Conservation (phyloP, 2,888 invertebrate species). For the Caprella mutica region DNA sequence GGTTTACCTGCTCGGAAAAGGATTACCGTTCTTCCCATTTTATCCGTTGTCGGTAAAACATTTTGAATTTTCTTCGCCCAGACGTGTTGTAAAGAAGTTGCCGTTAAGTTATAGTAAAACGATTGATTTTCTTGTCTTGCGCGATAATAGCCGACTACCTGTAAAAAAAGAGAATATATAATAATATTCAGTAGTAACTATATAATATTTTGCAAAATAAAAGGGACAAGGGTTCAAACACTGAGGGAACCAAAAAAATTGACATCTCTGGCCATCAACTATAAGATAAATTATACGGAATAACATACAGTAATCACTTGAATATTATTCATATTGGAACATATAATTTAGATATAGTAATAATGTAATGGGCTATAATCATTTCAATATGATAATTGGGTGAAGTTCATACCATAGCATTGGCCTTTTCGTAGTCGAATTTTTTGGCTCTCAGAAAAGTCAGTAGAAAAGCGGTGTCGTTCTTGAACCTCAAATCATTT, state of each 20-base stretch:
- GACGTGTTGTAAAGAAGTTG: constrained; percentile 18
- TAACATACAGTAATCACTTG: neutral
- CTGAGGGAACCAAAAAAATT: no score
- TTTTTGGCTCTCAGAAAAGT: constrained; percentile 28
- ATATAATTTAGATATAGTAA: neutral
- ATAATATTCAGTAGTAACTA: no score
- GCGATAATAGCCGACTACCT: constrained; percentile 28
- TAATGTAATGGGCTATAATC: neutral
- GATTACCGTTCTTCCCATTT: constrained; percentile 25
- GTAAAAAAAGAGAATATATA: no score
- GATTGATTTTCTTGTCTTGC: constrained; percentile 21
- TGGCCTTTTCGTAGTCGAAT: constrained; percentile 32
- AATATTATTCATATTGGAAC: neutral
- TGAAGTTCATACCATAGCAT: constrained; percentile 24
- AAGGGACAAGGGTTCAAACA: no score
- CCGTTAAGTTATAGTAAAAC: constrained; percentile 17
- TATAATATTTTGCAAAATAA: no score
- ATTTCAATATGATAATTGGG: neutral
- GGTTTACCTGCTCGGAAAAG: constrained; percentile 26
- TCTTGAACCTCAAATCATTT: constrained; percentile 13
- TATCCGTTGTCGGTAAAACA: constrained; percentile 22
- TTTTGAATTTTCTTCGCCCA: constrained; percentile 29
- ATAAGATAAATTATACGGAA: no score
- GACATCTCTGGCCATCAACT: no score
- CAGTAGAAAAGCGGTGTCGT: constrained; percentile 25